phyloP scores from a whole-genome alignment of 2,797 vertebrate genomes.

The Apodemus agrarius region DNA sequence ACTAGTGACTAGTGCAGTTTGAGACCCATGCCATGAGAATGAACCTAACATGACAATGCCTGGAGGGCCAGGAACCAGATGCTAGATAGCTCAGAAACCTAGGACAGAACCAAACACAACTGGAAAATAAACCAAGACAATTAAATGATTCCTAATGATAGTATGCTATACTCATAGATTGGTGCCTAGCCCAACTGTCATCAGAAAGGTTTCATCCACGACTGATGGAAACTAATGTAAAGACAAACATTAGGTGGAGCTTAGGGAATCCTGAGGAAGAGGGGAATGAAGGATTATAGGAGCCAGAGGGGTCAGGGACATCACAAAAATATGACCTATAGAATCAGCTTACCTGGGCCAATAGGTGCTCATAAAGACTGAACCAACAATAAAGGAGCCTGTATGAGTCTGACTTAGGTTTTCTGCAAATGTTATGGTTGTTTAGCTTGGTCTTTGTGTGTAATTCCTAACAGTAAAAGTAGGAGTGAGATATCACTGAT shows the following conservation, averaged over 20 bases:
- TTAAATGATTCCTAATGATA: neutral
- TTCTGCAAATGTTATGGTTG: neutral
- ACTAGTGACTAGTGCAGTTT: neutral
- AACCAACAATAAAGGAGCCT: neutral
- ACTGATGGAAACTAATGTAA: neutral
- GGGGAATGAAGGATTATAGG: neutral
- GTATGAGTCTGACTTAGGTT: neutral
- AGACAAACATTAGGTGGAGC: neutral
- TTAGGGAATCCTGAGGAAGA: neutral
- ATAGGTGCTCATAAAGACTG: neutral
- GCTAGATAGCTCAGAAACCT: neutral
- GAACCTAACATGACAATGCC: neutral
- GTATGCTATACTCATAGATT: neutral
- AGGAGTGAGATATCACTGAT: neutral
- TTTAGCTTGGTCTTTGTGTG: neutral
- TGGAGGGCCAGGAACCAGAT: neutral
- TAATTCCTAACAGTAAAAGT: neutral
- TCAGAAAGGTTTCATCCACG: too few species aligned
- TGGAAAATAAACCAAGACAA: neutral
- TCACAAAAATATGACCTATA: neutral
- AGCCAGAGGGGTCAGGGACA: neutral
- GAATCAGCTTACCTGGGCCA: neutral
- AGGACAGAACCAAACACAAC: neutral
- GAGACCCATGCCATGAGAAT: neutral
- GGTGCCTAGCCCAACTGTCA: neutral